Conservation (phyloP, 1,140 invertebrate genomes). For the Drosophila quadrilineata region DNA sequence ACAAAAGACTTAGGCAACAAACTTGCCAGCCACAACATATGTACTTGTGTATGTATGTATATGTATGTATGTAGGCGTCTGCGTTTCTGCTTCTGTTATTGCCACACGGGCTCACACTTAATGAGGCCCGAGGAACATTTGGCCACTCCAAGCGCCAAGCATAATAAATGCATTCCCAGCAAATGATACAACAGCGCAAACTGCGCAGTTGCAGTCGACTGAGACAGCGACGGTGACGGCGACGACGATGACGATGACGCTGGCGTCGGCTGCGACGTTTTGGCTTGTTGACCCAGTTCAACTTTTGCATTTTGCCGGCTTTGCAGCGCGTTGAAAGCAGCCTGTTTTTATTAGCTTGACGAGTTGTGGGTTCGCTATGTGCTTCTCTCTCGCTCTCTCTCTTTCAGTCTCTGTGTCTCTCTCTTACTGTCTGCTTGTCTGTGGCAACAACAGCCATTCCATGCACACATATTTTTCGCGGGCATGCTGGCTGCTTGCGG, state of each 20-base stretch:
- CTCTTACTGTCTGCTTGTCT: constrained; percentile 8
- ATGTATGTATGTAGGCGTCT: not conserved
- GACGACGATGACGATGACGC: constrained; percentile 23
- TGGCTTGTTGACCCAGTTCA: constrained; percentile 80
- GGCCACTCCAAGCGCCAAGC: not conserved
- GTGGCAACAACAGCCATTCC: constrained; percentile 22
- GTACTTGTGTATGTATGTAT: not conserved
- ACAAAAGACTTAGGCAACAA: constrained; percentile 71
- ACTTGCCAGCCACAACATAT: constrained; percentile 25
- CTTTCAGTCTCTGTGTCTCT: too few relatives aligned
- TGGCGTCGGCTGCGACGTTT: constrained; percentile 51
- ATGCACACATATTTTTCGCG: constrained; percentile 51
- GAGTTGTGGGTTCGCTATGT: constrained; percentile 47
- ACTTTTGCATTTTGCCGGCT: constrained; percentile 80
- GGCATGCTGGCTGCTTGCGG: constrained; percentile 36
- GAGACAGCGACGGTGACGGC: too few relatives aligned
- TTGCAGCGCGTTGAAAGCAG: constrained; percentile 44
- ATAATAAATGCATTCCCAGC: constrained; percentile 18
- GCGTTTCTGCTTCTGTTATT: constrained; percentile 5
- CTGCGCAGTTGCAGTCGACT: constrained; percentile 5
- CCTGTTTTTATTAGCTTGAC: constrained; percentile 75
- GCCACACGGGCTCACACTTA: not conserved
- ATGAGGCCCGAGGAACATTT: constrained; percentile 6
- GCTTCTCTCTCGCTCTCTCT: too few relatives aligned
- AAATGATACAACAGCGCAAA: constrained; percentile 6